Conservation (phyloP, 2,888 invertebrate genomes). For the Blastobasis adustella region DNA sequence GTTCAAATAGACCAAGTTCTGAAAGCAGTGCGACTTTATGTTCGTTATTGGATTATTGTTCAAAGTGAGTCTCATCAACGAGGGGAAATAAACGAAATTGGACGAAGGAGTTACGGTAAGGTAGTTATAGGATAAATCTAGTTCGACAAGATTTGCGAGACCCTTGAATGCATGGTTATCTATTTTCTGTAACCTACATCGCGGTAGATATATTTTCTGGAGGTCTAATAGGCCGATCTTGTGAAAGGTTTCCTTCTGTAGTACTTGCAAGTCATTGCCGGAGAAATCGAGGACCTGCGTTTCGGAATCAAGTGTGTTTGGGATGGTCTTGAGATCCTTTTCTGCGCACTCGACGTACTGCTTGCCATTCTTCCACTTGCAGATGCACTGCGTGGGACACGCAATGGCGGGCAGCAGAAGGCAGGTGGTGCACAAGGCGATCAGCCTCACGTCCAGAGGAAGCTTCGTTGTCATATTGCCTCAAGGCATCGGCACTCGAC, state of each 20-base stretch:
- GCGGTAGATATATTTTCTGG: conserved; percentile 88
- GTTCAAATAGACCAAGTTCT: conserved; percentile 83
- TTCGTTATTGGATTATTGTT: conserved; percentile 87
- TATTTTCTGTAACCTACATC: conserved; percentile 85
- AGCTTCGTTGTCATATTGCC: conserved; percentile 58
- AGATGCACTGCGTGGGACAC: conserved; percentile 87
- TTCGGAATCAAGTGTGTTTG: conserved; percentile 85
- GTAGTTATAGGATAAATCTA: conserved; percentile 89
- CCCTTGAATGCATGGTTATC: conserved; percentile 88
- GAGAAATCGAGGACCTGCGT: conserved; percentile 92
- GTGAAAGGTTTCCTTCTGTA: conserved; percentile 86
- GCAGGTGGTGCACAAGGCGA: conserved; percentile 64
- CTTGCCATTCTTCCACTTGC: conserved; percentile 96
- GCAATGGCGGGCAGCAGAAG: conserved; percentile 62
- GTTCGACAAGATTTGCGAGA: conserved; percentile 89
- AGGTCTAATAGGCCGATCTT: conserved; percentile 87
- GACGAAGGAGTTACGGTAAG: conserved; percentile 85
- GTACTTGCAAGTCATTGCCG: conserved; percentile 85
- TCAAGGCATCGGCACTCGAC: conserved; percentile 45
- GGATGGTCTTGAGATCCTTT: conserved; percentile 83
- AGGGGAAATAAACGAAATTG: conserved; percentile 85
- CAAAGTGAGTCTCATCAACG: conserved; percentile 87
- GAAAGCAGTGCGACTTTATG: conserved; percentile 82
- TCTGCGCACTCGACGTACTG: conserved; percentile 91
- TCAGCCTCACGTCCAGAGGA: conserved; percentile 54